phyloP scores from a whole-genome alignment of 2,113 vertebrate genomes.

The Eonycteris spelaea region DNA sequence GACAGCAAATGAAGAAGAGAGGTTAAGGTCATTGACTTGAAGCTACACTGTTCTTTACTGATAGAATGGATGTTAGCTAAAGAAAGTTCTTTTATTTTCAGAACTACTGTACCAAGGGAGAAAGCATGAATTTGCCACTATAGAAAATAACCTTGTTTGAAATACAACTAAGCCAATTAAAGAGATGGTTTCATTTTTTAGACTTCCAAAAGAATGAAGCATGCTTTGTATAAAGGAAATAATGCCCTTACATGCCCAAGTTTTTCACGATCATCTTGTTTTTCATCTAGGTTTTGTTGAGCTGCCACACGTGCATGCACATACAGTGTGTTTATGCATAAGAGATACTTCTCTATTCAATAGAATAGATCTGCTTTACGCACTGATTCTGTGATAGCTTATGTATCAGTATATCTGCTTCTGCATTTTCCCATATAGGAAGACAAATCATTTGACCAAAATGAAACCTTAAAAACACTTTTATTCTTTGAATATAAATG shows the following conservation, averaged over 20 bases:
- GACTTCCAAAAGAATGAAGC: neutral
- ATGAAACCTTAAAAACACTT: constrained; percentile 42
- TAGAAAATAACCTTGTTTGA: constrained; percentile 30
- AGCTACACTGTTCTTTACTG: constrained; percentile 38
- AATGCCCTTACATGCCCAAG: neutral
- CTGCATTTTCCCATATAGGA: constrained; percentile 13
- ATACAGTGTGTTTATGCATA: neutral
- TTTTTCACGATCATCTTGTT: neutral
- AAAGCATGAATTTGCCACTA: constrained; percentile 33
- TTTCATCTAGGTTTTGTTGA: constrained; percentile 8
- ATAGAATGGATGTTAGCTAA: constrained; percentile 27
- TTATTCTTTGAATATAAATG: constrained; percentile 1
- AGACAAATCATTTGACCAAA: constrained; percentile 37
- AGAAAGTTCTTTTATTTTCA: constrained; percentile 53
- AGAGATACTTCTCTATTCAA: neutral
- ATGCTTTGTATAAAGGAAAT: constrained; percentile 37
- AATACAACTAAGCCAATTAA: constrained; percentile 36
- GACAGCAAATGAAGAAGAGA: constrained; percentile 14
- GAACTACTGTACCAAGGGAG: constrained; percentile 1
- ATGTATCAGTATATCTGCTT: neutral
- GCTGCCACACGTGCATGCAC: neutral
- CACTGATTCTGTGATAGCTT: neutral
- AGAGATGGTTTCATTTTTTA: constrained; percentile 42
- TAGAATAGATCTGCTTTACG: neutral
- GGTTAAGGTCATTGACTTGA: constrained; percentile 47